Base-by-base conservation (phyloP, 2,113 vertebrate genomes). In the Oreocharis arfaki region DNA sequence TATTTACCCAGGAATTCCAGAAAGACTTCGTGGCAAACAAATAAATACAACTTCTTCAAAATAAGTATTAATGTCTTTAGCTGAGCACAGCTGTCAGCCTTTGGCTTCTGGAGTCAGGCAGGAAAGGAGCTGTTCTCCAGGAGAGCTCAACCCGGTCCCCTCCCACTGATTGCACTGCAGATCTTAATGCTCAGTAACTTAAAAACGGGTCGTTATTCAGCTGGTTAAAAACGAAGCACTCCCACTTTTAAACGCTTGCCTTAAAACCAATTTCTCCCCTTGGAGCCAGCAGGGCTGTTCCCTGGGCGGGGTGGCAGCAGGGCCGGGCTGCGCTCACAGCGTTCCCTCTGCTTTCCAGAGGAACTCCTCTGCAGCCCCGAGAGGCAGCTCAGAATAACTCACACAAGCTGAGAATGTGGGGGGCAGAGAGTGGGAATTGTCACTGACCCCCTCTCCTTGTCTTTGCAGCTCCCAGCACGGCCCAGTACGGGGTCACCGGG, bases 391-490 rank as follows among this genome's bases (percentile, higher is more conserved):
- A 10, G 53, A 15, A 32, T 6, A 20, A 44, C 2, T 8, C 26
- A 6, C 17, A 57, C 24, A 11, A 6, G 69, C 59, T 83, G 84
- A 94, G 32, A 6, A 11, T 8, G 2, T 13, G 26, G 35, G 13
- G 39, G 13, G 12, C 13, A 4, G 7, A 3, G 49, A 22, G 59
- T 5, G 32, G 89, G 30, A 6, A 13, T 0, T 12, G 95, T 56
- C 88, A 74, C 71, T 92, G 94, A 87, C 97, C 47, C 96, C 41
- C 87, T 95, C 70, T 94, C 91, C 90, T 96, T 99, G 96, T 98
- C 97, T 98, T 97, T 93, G 96, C 98, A 99, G 99, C 99, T 90
- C 99, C 98, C 98, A 99, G 99, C 98, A 99, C 99, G 80, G 99
- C 99, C 91, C 99, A 99, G 96, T 99, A 99, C 84, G 99, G 99